Conservation (phyloP, 2,888 invertebrate genomes). For the Phlogophora meticulosa region DNA sequence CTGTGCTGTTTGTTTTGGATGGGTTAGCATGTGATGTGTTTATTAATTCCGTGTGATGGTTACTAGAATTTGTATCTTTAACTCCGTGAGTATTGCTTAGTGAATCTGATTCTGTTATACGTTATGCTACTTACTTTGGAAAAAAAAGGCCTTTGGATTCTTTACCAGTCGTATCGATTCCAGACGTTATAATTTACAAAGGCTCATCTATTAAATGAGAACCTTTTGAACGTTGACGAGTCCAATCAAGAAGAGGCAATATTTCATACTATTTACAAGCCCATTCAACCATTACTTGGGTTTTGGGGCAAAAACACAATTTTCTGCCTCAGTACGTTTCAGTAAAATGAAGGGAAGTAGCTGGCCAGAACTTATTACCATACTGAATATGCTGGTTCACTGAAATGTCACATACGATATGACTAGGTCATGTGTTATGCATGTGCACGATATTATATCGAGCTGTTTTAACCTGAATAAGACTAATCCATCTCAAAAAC, state of each 20-base stretch:
- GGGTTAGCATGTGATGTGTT: slow-evolving; percentile 62
- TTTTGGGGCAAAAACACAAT: slow-evolving; percentile 51
- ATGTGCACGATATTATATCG: too few species aligned
- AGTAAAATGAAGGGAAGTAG: slow-evolving; percentile 48
- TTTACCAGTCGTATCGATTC: not conserved
- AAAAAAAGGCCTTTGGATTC: not conserved
- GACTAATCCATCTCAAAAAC: too few species aligned
- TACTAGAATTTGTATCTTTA: slow-evolving; percentile 36
- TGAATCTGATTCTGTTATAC: slow-evolving; percentile 1
- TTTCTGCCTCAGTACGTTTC: slow-evolving; percentile 53
- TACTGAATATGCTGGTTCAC: slow-evolving; percentile 36
- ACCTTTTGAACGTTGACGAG: slow-evolving; percentile 5
- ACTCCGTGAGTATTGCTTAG: slow-evolving; percentile 1
- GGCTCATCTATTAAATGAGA: slow-evolving; percentile 10
- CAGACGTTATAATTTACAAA: slow-evolving; percentile 13
- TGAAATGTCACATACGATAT: slow-evolving; percentile 55
- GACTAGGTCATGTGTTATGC: slow-evolving; percentile 26
- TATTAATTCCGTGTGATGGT: slow-evolving; percentile 57
- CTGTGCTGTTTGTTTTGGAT: slow-evolving; percentile 52
- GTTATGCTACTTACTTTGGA: not conserved
- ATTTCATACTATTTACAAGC: slow-evolving; percentile 35
- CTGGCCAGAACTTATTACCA: slow-evolving; percentile 50
- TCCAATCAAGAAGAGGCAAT: slow-evolving; percentile 35
- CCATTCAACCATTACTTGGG: slow-evolving; percentile 30
- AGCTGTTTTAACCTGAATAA: not conserved